Conservation (phyloP, 1,140 invertebrate species). For the Dreissena polymorpha region DNA sequence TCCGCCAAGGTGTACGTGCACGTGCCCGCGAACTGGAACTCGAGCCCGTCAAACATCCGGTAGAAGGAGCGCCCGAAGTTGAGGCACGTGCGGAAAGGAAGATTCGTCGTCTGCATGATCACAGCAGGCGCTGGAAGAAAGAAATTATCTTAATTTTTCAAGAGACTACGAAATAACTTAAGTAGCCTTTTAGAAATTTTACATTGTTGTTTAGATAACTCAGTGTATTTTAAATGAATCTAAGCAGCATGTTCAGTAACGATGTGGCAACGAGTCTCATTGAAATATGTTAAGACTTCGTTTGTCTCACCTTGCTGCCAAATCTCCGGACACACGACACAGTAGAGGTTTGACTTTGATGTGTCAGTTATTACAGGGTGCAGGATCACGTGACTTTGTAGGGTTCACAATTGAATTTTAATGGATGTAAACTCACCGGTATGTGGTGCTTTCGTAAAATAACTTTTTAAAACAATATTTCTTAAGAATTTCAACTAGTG, state of each 20-base stretch:
- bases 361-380: too few relatives aligned
- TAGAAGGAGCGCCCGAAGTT: constrained; percentile 89
- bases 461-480: too few relatives aligned
- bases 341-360: too few relatives aligned
- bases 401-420: too few relatives aligned
- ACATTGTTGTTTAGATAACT: not conserved
- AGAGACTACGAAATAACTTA: not conserved
- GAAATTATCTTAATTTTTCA: not conserved
- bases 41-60: constrained; percentile 89
- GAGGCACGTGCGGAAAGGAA: constrained; percentile 82
- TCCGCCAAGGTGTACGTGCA: constrained; percentile 74
- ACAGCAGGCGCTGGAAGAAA: constrained; percentile 40
- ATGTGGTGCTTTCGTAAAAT: too few relatives aligned
- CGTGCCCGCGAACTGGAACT: constrained; percentile 77
- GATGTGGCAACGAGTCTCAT: too few relatives aligned
- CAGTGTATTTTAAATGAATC: not conserved
- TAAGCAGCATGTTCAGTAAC: not conserved
- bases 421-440: too few relatives aligned
- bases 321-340: too few relatives aligned
- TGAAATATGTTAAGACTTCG: too few relatives aligned
- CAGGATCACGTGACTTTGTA: too few relatives aligned
- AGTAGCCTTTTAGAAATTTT: not conserved
- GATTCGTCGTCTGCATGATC: constrained; percentile 48
- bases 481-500: too few relatives aligned
- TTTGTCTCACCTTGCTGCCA: too few relatives aligned